Evolutionary conservation across 2,113 vertebrate species (phyloP).

Genomic region (Cinclus mexicanus): DNA sequence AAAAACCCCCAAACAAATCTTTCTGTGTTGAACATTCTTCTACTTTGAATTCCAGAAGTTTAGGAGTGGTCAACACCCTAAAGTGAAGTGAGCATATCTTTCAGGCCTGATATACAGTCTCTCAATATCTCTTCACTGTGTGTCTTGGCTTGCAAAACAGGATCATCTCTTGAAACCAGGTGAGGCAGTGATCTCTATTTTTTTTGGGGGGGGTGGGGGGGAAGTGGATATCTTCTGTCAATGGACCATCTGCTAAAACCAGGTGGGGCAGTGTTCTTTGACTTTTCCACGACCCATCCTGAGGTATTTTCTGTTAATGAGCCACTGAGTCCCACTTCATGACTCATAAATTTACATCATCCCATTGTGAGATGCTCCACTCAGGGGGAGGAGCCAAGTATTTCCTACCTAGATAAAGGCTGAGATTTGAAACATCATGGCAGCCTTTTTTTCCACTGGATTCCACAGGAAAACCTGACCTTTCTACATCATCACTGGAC

Average conservation of each 20-base stretch:
- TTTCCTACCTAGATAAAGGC: not conserved
- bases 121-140: not conserved
- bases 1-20: not conserved
- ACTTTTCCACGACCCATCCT: not conserved
- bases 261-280: not conserved
- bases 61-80: not conserved
- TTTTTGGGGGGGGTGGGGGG: no score
- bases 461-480: not conserved
- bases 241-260: not conserved
- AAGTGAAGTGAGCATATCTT: not conserved
- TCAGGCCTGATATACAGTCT: not conserved
- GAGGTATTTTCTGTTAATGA: not conserved
- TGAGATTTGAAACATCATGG: not conserved
- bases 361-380: not conserved
- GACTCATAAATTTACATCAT: not conserved
- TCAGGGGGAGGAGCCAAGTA: not conserved
- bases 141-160: no score
- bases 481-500: no score
- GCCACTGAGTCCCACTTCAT: not conserved
- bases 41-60: not conserved
- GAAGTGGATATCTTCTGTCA: no score
- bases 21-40: not conserved
- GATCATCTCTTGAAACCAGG: no score
- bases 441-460: not conserved
- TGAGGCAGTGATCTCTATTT: no score